Conservation (phyloP, 2,113 vertebrate genomes). For the Aepyceros melampus region DNA sequence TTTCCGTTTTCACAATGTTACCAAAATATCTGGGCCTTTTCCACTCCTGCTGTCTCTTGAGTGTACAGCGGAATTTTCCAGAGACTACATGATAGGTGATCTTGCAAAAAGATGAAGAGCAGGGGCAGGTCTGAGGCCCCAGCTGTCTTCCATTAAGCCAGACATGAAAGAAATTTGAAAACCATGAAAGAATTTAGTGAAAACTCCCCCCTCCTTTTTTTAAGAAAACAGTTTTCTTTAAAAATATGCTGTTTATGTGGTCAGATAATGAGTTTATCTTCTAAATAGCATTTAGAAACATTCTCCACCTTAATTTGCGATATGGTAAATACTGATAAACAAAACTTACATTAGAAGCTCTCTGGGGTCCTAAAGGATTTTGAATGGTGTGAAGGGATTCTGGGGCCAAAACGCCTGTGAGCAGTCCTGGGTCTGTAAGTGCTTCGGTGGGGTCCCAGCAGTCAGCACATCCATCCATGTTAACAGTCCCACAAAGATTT, state of each 20-base stretch:
- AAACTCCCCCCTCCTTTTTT: accelerated
- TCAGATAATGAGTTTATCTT: neutral
- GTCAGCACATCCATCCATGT: accelerated
- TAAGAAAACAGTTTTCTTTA: neutral
- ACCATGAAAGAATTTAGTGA: neutral
- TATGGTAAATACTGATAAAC: accelerated
- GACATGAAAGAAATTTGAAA: neutral
- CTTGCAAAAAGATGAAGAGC: accelerated
- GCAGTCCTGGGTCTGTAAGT: accelerated
- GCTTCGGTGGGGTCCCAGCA: accelerated
- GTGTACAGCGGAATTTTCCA: accelerated
- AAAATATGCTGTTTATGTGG: neutral
- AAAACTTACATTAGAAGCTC: neutral
- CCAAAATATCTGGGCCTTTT: accelerated
- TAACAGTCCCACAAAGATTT: accelerated
- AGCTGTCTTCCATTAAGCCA: neutral
- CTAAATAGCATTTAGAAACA: neutral
- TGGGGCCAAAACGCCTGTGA: neutral
- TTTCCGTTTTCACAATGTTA: accelerated
- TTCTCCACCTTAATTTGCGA: neutral
- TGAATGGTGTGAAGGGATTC: neutral
- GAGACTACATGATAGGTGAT: accelerated
- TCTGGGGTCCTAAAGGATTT: neutral
- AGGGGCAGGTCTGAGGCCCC: neutral
- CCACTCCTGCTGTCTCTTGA: neutral